Evolutionary conservation across 2,888 invertebrate species (phyloP).

Genomic region (Peribatodes rhomboidaria): DNA sequence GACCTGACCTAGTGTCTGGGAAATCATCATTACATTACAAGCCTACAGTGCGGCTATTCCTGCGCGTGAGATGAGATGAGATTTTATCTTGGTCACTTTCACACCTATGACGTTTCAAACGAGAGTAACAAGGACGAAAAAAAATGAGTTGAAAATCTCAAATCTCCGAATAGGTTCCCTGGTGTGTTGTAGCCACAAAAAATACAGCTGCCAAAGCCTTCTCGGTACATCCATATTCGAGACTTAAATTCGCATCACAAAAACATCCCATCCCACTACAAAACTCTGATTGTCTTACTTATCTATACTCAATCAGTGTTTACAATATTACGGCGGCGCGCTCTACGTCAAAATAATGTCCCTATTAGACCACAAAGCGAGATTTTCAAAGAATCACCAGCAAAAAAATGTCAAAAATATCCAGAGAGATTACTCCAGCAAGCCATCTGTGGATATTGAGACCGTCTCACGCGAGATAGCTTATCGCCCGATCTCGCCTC

Average conservation of each 20-base stretch:
- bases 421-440: slow-evolving; percentile 80
- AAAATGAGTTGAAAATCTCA: too few species aligned
- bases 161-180: too few species aligned
- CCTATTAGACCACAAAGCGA: slow-evolving; percentile 84
- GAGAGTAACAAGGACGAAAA: too few species aligned
- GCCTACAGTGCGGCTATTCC: too few species aligned
- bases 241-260: slow-evolving; percentile 61
- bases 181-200: slow-evolving; percentile 22
- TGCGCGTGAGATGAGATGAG: too few species aligned
- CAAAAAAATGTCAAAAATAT: slow-evolving; percentile 84
- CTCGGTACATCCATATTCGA: slow-evolving; percentile 39
- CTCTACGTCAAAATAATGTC: slow-evolving; percentile 85
- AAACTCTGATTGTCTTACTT: slow-evolving; percentile 80
- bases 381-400: slow-evolving; percentile 79
- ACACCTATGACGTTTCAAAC: too few species aligned
- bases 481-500: slow-evolving; percentile 83
- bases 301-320: slow-evolving; percentile 84
- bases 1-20: too few species aligned
- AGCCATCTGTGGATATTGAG: slow-evolving; percentile 87
- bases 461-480: slow-evolving; percentile 84
- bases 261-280: slow-evolving; percentile 64
- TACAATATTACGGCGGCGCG: slow-evolving; percentile 80
- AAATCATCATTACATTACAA: too few species aligned
- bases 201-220: slow-evolving; percentile 53
- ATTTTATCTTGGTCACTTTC: too few species aligned